These are phyloP conservation scores for Mionectes macconnelli DNA, from an alignment of 2,113 vertebrate genomes.

Conservation along the genomic window DNA sequence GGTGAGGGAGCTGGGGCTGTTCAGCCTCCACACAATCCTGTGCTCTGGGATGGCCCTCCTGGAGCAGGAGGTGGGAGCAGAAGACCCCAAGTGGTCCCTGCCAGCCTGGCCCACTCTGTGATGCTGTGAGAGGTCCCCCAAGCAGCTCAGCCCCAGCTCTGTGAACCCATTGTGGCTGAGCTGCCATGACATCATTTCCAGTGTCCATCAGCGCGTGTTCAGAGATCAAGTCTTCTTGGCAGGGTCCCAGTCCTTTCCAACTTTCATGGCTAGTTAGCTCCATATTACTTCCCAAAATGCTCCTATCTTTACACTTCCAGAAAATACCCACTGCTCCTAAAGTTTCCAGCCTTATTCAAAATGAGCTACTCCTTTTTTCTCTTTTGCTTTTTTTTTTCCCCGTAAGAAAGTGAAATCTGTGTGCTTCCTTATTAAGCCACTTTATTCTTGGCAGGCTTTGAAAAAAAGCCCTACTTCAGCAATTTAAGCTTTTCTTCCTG, in stretches of 20 bases:
- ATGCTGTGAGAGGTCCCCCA: not conserved
- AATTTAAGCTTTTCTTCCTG: slow-evolving; percentile 77
- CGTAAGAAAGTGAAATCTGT: slow-evolving; percentile 51
- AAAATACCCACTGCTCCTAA: slow-evolving; percentile 11
- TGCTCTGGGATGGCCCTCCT: not conserved
- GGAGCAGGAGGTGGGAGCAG: not conserved
- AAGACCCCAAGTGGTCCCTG: not conserved
- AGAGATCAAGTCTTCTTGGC: not conserved
- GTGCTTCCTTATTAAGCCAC: slow-evolving; percentile 70
- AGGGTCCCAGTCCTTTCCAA: not conserved
- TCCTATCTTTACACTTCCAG: not conserved
- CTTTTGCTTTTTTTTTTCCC: not conserved
- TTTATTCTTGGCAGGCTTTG: slow-evolving; percentile 76
- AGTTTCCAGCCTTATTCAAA: slow-evolving; percentile 21
- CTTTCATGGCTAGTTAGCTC: not conserved
- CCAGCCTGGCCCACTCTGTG: not conserved
- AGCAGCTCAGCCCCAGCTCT: not conserved
- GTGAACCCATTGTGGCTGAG: not conserved
- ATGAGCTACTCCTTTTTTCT: not conserved
- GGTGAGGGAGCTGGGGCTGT: not conserved
- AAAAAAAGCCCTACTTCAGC: slow-evolving; percentile 65
- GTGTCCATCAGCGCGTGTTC: not conserved
- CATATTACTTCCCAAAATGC: not conserved
- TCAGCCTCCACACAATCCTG: not conserved
- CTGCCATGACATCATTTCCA: not conserved